Evolutionary conservation across 1,140 invertebrate genomes (phyloP).

Genomic region (Drosophila littoralis): DNA sequence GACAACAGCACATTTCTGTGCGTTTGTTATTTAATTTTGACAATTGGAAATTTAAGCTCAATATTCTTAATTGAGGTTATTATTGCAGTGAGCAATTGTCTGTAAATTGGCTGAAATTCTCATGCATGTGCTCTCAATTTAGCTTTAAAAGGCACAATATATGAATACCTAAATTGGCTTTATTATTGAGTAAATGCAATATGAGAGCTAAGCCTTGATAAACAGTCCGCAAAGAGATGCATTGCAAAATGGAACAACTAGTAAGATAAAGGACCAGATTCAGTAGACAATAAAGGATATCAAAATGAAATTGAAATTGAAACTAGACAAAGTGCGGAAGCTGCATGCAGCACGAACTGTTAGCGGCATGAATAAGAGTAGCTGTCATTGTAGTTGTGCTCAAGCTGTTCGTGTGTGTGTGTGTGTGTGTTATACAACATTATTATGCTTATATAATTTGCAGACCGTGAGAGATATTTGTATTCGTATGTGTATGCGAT

Average conservation of each 20-base stretch:
- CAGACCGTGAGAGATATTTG: slow-evolving; percentile 19
- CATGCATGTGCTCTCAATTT: neutral
- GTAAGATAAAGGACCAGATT: slow-evolving; percentile 27
- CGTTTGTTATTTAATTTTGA: neutral
- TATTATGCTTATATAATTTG: slow-evolving; percentile 78
- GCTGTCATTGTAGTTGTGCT: slow-evolving; percentile 24
- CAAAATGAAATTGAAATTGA: slow-evolving; percentile 73
- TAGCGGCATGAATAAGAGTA: neutral
- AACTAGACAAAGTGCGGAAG: slow-evolving; percentile 71
- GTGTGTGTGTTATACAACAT: slow-evolving; percentile 70
- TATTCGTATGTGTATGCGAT: slow-evolving; percentile 51
- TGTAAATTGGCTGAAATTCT: neutral
- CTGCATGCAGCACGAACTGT: slow-evolving; percentile 23
- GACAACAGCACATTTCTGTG: neutral
- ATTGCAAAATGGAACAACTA: slow-evolving; percentile 14
- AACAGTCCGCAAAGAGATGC: slow-evolving; percentile 6
- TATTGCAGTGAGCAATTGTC: neutral
- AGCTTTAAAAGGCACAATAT: neutral
- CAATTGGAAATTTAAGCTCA: neutral
- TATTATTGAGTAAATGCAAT: neutral
- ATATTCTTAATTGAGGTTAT: neutral
- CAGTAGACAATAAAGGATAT: slow-evolving; percentile 68
- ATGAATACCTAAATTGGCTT: slow-evolving; percentile 9
- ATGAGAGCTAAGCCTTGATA: slow-evolving; percentile 4
- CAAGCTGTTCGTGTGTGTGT: slow-evolving; percentile 10